Evolutionary conservation across 2,888 invertebrate species (phyloP).

Genomic region (Andrena haemorrhoa): DNA sequence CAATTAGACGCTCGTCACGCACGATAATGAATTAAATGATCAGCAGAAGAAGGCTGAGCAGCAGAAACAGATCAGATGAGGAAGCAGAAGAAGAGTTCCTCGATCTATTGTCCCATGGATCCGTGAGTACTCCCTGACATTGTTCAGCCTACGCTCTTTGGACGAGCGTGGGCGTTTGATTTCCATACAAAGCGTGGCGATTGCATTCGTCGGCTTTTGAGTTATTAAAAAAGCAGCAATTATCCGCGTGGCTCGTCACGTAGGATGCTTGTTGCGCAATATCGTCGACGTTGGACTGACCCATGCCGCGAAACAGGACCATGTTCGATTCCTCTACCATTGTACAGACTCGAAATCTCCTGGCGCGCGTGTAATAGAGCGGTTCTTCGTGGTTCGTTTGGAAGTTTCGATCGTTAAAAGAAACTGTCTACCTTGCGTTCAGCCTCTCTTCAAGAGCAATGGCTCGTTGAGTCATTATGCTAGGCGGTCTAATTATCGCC

Average conservation of each 20-base stretch:
- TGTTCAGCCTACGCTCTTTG: conserved; percentile 32
- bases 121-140: conserved; percentile 23
- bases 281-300: background rate
- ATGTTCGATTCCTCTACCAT: background rate
- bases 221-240: conserved; percentile 65
- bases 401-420: conserved; percentile 76
- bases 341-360: conserved; percentile 43
- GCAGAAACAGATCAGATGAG: conserved; percentile 13
- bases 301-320: background rate
- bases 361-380: conserved; percentile 71
- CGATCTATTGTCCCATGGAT: background rate
- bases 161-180: conserved; percentile 53
- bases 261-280: conserved; percentile 55
- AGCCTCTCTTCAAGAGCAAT: conserved; percentile 50
- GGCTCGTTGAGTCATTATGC: conserved; percentile 65
- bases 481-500: conserved; percentile 65
- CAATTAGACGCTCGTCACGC: conserved; percentile 2
- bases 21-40: background rate
- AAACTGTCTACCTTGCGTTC: conserved; percentile 61
- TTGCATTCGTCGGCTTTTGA: conserved; percentile 65
- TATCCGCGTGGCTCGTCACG: conserved; percentile 42
- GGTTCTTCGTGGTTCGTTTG: conserved; percentile 73
- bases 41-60: background rate
- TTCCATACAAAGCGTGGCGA: conserved; percentile 73
- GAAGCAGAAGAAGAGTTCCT: conserved; percentile 9